phyloP scores from a whole-genome alignment of 1,140 invertebrate genomes.

The Paralvinella palmiformis region DNA sequence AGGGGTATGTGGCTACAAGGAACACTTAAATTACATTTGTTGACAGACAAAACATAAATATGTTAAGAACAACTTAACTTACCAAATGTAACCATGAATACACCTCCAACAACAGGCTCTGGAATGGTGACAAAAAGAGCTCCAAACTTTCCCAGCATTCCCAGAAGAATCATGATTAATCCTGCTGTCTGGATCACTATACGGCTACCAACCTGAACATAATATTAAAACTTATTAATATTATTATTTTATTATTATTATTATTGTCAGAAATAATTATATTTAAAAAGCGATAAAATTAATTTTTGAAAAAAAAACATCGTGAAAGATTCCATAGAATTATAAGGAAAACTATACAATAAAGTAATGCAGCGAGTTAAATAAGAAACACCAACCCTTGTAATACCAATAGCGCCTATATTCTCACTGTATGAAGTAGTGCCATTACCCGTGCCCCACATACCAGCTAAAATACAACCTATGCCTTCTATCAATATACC shows the following conservation, averaged over 20 bases:
- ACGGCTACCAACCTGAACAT: constrained; percentile 17
- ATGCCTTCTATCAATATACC: constrained; percentile 79
- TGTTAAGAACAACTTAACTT: too few relatives aligned
- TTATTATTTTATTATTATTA: too few relatives aligned
- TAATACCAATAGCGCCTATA: constrained; percentile 76
- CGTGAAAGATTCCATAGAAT: too few relatives aligned
- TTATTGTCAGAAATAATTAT: too few relatives aligned
- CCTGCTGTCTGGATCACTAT: background rate
- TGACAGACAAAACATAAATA: too few relatives aligned
- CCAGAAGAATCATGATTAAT: constrained; percentile 49
- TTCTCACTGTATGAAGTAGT: constrained; percentile 79
- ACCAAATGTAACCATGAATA: constrained; percentile 76
- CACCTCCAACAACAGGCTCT: constrained; percentile 79
- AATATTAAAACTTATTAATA: too few relatives aligned
- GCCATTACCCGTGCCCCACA: constrained; percentile 75
- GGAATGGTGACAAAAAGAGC: constrained; percentile 83
- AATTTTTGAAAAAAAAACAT: too few relatives aligned
- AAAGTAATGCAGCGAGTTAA: too few relatives aligned
- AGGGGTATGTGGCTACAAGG: too few relatives aligned
- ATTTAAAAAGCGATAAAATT: too few relatives aligned
- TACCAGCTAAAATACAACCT: constrained; percentile 72
- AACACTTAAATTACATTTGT: too few relatives aligned
- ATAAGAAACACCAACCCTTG: constrained; percentile 53
- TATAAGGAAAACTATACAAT: too few relatives aligned
- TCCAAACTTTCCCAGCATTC: constrained; percentile 64